Base-by-base conservation (phyloP, 2,888 invertebrate genomes). In the Ophioninae sp. region DNA sequence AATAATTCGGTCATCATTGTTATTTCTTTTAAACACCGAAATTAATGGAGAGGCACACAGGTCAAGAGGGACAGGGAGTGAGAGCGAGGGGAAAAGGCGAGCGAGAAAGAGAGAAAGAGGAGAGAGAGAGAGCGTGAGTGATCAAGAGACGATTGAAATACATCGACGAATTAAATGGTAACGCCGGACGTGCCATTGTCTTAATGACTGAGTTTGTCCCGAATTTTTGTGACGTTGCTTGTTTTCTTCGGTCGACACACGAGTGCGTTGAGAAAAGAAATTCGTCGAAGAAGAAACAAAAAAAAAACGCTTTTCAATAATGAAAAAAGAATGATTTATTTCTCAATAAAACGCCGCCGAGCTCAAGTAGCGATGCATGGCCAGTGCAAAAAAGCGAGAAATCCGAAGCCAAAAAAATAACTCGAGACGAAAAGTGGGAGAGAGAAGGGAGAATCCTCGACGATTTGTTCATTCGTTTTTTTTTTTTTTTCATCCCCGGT, bases 301-400 rank as follows among this genome's bases (percentile, higher is more conserved):
- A 57, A 39, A 39, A 41, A 75, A 37, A 20, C 0, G 13, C 10
- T 41, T 13, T 30, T 30, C 30, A 44, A 67, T 23, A 44, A 61
- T 41, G 17, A 69, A 57, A 8, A 21, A 85, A 89, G 85, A 84
- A 83, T 87, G 86, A 88, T 89, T 87, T 84, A 89, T 90, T 92
- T 92, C 93, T 92, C 93, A 92, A 93, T 92, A 92, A 92, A 92
- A 92, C 92, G 92, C 92, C 93, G 88, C 92, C 92, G 92, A 90
- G 91, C 90, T 90, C 87, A 86, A 87, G 90, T 91, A 90, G 30
- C 30, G 89, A 90, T 92, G 92, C 91, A 92, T 92, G 92, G 90
- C 90, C 89, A 88, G 88, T 85, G 85, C 78, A 87, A 85, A 76
- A 67, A 75, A 75, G 50, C 73, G 67, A 72, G 72, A 77, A 78